Evolutionary conservation across 2,113 vertebrate species (phyloP).

Genomic region (Leucoraja erinaceus): DNA sequence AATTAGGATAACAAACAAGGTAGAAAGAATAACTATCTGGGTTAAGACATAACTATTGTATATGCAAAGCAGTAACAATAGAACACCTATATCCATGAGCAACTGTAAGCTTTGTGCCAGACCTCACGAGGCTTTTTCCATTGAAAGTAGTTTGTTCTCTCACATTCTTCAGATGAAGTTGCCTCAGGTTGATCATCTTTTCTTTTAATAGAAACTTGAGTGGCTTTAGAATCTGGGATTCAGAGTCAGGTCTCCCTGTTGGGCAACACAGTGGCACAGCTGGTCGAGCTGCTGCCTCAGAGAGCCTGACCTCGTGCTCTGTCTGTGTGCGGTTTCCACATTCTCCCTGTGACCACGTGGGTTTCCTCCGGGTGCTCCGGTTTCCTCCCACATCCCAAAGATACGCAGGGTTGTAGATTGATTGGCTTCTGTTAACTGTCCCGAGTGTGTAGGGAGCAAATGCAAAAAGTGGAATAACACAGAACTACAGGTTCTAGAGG

Average conservation of each 20-base stretch:
- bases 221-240: not conserved
- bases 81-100: not conserved
- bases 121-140: not conserved
- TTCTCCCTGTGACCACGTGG: too few species aligned
- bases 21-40: not conserved
- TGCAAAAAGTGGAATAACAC: too few species aligned
- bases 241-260: not conserved
- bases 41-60: not conserved
- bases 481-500: too few species aligned
- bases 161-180: not conserved
- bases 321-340: too few species aligned
- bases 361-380: too few species aligned
- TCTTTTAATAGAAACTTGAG: not conserved
- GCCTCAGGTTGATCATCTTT: not conserved
- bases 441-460: too few species aligned
- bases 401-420: too few species aligned
- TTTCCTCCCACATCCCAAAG: too few species aligned
- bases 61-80: not conserved
- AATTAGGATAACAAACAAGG: not conserved
- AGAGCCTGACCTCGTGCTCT: too few species aligned
- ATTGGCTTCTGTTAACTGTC: too few species aligned
- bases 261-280: not conserved
- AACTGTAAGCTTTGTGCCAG: not conserved
- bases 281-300: too few species aligned
- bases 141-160: not conserved